Conservation (phyloP, 2,888 invertebrate species). For the Macropis europaea region DNA sequence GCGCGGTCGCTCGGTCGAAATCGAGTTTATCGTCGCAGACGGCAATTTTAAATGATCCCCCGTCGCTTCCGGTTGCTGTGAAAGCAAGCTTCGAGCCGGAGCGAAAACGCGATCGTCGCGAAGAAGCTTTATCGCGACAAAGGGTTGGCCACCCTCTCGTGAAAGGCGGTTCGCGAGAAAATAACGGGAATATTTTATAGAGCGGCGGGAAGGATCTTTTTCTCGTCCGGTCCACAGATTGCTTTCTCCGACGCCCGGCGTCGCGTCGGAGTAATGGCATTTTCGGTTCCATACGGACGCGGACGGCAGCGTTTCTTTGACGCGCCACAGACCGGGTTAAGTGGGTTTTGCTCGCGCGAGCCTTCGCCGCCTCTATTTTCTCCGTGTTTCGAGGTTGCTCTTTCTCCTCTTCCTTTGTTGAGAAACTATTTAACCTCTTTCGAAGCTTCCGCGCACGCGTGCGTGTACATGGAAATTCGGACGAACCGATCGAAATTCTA, state of each 20-base stretch:
- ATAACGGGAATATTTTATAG: constrained; percentile 57
- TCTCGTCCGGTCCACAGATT: constrained; percentile 55
- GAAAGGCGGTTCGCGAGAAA: constrained; percentile 24
- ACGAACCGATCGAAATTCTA: no score
- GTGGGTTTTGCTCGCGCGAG: constrained; percentile 43
- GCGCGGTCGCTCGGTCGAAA: constrained; percentile 6
- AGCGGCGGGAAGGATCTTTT: constrained; percentile 44
- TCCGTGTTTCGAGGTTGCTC: neutral
- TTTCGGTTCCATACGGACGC: constrained; percentile 50
- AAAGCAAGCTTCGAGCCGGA: constrained; percentile 38
- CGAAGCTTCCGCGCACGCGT: neutral
- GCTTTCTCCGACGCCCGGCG: constrained; percentile 61
- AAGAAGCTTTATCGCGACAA: constrained; percentile 51
- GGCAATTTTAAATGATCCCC: constrained; percentile 50
- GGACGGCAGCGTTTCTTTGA: constrained; percentile 33
- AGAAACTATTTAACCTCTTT: neutral
- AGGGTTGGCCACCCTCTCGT: constrained; percentile 50
- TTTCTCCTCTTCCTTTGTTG: neutral
- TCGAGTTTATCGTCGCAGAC: constrained; percentile 32
- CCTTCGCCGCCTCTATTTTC: constrained; percentile 15
- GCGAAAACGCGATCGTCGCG: constrained; percentile 51
- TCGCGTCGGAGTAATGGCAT: constrained; percentile 56
- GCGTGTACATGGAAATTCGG: no score
- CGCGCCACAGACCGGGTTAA: constrained; percentile 54
- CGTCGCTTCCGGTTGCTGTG: constrained; percentile 56